A percentile compares a stretch with the other conserved stretches of the same genome.
These are phyloP conservation scores for Hirundichthys speculiger DNA, from an alignment of 2,113 vertebrate genomes.

Conservation along the genomic window DNA sequence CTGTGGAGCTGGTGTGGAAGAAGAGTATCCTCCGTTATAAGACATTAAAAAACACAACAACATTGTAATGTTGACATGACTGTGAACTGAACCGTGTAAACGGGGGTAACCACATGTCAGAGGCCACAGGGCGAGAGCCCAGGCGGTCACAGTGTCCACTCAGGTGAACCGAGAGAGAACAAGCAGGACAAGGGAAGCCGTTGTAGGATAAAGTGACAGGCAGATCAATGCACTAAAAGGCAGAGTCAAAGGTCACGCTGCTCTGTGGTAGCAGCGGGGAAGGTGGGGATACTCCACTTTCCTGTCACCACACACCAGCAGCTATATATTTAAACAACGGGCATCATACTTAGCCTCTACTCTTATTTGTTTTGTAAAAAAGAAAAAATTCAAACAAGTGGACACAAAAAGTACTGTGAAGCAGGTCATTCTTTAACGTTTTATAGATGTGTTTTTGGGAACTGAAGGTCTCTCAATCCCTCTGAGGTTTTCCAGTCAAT, in stretches of 20 bases:
- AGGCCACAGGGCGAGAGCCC: slow-evolving; percentile 36
- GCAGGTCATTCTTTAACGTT: too few relatives aligned
- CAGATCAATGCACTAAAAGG: slow-evolving; percentile 78
- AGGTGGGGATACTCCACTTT: slow-evolving; percentile 56
- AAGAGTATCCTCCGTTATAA: background rate
- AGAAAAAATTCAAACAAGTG: too few relatives aligned
- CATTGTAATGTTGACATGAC: slow-evolving; percentile 39
- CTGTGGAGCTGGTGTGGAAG: slow-evolving; percentile 38
- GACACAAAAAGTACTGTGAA: too few relatives aligned
- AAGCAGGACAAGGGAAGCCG: slow-evolving; percentile 35
- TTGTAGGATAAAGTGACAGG: slow-evolving; percentile 66
- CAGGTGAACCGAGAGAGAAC: slow-evolving; percentile 54
- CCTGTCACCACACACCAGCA: slow-evolving; percentile 20
- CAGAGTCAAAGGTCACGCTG: slow-evolving; percentile 75
- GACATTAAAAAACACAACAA: slow-evolving; percentile 22
- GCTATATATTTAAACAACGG: slow-evolving; percentile 6
- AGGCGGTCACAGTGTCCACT: slow-evolving; percentile 28
- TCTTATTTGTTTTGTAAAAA: too few relatives aligned
- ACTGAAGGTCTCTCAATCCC: too few relatives aligned
- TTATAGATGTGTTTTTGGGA: too few relatives aligned
- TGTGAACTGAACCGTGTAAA: slow-evolving; percentile 20
- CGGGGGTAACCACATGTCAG: slow-evolving; percentile 16
- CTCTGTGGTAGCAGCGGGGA: slow-evolving; percentile 64
- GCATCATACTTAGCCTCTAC: background rate
- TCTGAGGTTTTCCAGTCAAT: too few relatives aligned